These are phyloP conservation scores for Mormyrus lacerda DNA, from an alignment of 2,113 vertebrate species.

Conservation along the genomic window DNA sequence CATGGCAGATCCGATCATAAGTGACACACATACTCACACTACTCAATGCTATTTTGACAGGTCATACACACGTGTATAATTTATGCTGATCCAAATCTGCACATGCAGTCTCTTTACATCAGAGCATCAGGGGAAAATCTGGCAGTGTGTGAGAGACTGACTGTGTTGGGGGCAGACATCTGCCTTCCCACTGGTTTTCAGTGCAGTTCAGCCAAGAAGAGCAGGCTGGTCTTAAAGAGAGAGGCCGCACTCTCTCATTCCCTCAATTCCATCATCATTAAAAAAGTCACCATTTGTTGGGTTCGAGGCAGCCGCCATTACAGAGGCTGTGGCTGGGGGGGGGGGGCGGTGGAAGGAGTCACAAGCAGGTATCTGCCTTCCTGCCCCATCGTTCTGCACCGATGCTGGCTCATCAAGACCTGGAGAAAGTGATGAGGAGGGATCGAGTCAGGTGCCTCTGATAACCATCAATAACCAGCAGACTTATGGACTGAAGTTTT, in stretches of 20 bases:
- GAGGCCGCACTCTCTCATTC: slow-evolving; percentile 5
- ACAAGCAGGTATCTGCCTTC: background rate
- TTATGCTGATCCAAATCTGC: background rate
- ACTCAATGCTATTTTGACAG: slow-evolving; percentile 1
- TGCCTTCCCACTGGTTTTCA: background rate
- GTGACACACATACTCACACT: background rate
- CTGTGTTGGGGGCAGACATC: background rate
- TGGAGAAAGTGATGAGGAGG: slow-evolving; percentile 27
- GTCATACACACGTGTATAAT: background rate
- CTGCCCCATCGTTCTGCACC: slow-evolving; percentile 21
- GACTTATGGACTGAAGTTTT: background rate
- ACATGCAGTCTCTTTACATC: background rate
- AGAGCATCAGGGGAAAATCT: background rate
- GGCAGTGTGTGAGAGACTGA: background rate
- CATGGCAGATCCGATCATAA: slow-evolving; percentile 11
- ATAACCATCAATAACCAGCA: background rate
- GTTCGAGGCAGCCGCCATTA: background rate
- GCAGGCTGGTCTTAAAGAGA: background rate
- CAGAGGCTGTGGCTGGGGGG: background rate
- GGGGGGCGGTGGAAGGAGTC: slow-evolving; percentile 2
- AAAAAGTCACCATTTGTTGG: background rate
- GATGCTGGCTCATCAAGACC: slow-evolving; percentile 32
- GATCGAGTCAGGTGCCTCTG: background rate
- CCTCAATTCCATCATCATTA: background rate
- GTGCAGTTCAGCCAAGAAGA: background rate